Base-by-base conservation (phyloP, 2,888 invertebrate species). In the Peribatodes rhomboidaria region DNA sequence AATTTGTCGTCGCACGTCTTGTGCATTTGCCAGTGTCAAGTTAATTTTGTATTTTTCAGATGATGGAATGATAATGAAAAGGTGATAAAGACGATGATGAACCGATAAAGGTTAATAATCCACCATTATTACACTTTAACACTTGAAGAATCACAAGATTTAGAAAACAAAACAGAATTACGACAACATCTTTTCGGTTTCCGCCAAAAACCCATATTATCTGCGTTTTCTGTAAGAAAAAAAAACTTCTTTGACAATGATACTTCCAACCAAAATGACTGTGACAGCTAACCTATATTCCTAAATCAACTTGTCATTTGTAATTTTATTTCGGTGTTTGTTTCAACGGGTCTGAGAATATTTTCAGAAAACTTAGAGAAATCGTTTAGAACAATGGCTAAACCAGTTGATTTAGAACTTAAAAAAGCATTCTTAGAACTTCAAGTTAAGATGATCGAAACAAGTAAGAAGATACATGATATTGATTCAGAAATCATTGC, bases 361-460 rank as follows among this genome's bases (percentile, higher is more conserved):
- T 13, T 33, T 33, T 49, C 16, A 2, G n/a, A 6, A 18, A 1
- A 1, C 33, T 31, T 18, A 39, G 4, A 46, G 35, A 31, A 52
- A 42, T 62, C 31, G 14, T 11, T 11, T 44, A 33, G n/a, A 56
- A 77, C 68, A 57, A 94, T 93, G 93, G 82, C 94, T 50, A 94
- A 88, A 77, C 90, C 92, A 61, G 89, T 94, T 9, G 95, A 95
- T 83, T 83, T 94, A 75, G 95, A 95, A 78, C 80, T 95, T 47
- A 94, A 94, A 78, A 95, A 95, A 95, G 97, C 98, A 0, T 98
- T 98, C 83, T 90, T 94, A 57, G 97, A 98, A 77, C 90, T 98
- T 58, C 97, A 98, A 83, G 94, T 95, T 11, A 97, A 97, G 89
- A 96, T 97, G 94, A 93, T 97, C 27, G 96, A 97, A 78, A 97